Base-by-base conservation (phyloP, 2,797 vertebrate species). In the Dermochelys coriacea region DNA sequence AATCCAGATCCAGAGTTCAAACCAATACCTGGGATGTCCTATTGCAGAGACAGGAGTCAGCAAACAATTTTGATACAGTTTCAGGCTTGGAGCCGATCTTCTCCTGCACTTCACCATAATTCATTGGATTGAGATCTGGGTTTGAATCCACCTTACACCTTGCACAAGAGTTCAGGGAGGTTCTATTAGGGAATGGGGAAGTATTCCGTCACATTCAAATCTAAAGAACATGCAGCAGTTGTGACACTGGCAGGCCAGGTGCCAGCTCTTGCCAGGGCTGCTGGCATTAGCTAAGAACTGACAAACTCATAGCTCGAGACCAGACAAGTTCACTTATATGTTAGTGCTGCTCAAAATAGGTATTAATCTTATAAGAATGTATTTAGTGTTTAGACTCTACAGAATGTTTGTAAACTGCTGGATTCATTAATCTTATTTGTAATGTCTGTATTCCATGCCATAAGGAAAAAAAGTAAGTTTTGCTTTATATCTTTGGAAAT, bases 11-110 rank as follows among this genome's bases (percentile, higher is more conserved):
- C 29, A 2, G 34, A 50, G 59, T 59, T 87, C 52, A 14, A n/a
- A 25, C 6, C 52, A 0, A 18, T 2, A 27, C 80, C 45, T 0
- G 0, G 87, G 18, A 6, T 55, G 29, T 29, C 54, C 37, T 5
- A 19, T 19, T 19, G 80, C 27, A 47, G 15, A 41, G 41, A 18
- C 10, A 55, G 15, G 25, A 8, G 8, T 27, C 8, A 31, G 41
- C 23, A 47, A 45, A 75, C 71, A 75, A 75, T 29, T 75, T 47
- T 75, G 41, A 75, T 47, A 37, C n/a, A 14, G 41, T 47, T 45
- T 75, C 41, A 25, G 11, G 23, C 25, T 75, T 47, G 71, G 41
- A 75, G 47, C 41, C 25, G 27, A 47, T 45, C 25, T 47, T 29
- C 12, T 74, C 41, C 71, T 25, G 14, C 25, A 14, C 25, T 7